These are phyloP conservation scores for Amia ocellicauda DNA, from an alignment of 2,113 vertebrate genomes.

Conservation along the genomic window DNA sequence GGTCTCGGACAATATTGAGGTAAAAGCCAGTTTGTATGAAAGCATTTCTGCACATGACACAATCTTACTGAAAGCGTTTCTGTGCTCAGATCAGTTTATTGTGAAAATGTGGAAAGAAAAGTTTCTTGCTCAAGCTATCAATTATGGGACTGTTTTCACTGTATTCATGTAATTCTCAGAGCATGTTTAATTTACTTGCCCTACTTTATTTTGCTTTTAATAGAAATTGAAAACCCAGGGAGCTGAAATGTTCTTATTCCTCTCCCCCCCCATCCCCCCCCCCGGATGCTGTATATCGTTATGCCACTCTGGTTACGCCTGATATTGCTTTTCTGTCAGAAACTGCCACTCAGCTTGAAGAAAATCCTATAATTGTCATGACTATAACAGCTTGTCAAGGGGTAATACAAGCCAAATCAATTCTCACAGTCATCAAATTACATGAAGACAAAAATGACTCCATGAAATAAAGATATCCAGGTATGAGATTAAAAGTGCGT, in stretches of 20 bases:
- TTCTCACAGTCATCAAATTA: constrained; percentile 24
- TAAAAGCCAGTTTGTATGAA: background rate
- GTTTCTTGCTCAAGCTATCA: background rate
- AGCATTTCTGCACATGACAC: too few relatives aligned
- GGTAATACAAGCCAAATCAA: constrained; percentile 14
- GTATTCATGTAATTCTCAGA: constrained; percentile 1
- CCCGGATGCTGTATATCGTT: background rate
- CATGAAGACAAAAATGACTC: constrained; percentile 11
- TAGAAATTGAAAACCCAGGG: background rate
- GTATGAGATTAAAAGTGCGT: background rate
- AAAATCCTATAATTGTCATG: constrained; percentile 23
- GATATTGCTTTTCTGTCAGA: constrained; percentile 26
- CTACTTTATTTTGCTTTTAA: constrained; percentile 19
- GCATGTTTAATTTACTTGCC: constrained; percentile 20
- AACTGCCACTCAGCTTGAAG: constrained; percentile 18
- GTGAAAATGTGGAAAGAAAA: constrained; percentile 9
- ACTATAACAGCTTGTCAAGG: constrained; percentile 23
- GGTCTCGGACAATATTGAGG: constrained; percentile 6
- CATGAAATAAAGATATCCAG: constrained; percentile 10
- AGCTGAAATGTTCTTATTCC: background rate
- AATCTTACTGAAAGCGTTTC: background rate
- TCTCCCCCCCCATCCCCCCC: background rate
- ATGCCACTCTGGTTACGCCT: background rate
- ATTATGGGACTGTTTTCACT: constrained; percentile 11
- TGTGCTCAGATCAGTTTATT: background rate